Evolutionary conservation across 2,888 invertebrate species (phyloP), one percentile per base, ranked within the genome.

Genomic region (Chaetogeoica ovagalla): DNA sequence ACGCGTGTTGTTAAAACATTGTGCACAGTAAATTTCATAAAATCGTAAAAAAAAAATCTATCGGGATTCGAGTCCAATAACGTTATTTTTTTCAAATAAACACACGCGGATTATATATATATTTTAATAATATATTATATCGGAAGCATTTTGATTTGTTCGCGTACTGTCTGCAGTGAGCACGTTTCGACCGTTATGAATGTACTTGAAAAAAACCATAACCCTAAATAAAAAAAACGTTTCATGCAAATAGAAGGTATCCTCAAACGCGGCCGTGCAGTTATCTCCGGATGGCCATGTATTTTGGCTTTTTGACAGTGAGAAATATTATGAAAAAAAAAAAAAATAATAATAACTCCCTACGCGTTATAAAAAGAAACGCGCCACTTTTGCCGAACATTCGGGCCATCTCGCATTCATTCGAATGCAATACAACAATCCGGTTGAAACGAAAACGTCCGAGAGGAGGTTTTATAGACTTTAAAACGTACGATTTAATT

Each of bases 171-270:
- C 59, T 15, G 30, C n/a, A n/a, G n/a, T 30, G 52, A 52, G 62
- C 62, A 63, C 73, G 62, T 63, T 62, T 63, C 37, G 37, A n/a
- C 62, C 63, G 52, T 62, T 62, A 73, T 60, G 48, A 73, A 62
- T 15, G 62, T 15, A n/a, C 37, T 52, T 73, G 30, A 52, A n/a
- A 63, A n/a, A 63, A 63, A 73, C 11, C 59, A 73, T n/a, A 52
- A 73, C 52, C n/a, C 30, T 73, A 52, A 73, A 73, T 73, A 73
- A 73, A 63, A 62, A 39, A 52, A 19, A 23, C 15, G n/a, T 52
- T 52, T 37, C 63, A 62, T 73, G 62, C 62, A 73, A 73, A 73
- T 63, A 73, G 19, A 73, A 63, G n/a, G 19, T 63, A 30, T n/a
- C 55, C 55, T 13, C 11, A 48, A 23, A 21, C 23, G 48, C 1